Conservation (phyloP, 2,113 vertebrate species). For the Lamprologus lemairii region DNA sequence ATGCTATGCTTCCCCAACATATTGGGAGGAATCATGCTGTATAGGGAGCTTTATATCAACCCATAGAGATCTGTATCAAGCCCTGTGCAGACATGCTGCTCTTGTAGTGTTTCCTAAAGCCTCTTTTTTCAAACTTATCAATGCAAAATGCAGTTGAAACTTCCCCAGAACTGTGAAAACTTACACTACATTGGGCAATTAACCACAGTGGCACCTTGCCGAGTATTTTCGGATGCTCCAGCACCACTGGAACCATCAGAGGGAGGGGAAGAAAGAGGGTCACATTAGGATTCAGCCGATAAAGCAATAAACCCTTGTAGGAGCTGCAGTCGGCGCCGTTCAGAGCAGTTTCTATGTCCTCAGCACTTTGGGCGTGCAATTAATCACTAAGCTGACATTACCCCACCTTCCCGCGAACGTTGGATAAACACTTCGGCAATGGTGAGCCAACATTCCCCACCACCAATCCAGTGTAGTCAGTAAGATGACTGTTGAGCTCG, state of each 20-base stretch:
- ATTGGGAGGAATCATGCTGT: conserved; percentile 37
- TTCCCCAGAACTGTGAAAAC: not conserved
- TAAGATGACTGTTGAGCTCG: conserved; percentile 14
- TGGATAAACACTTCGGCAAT: conserved; percentile 52
- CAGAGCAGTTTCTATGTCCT: conserved; percentile 60
- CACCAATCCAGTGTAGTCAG: conserved; percentile 5
- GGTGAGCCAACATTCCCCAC: conserved; percentile 2
- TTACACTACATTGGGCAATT: not conserved
- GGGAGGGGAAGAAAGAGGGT: conserved; percentile 27
- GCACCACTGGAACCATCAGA: conserved; percentile 12
- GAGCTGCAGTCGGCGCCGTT: conserved; percentile 56
- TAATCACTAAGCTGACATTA: conserved; percentile 64
- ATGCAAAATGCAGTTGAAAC: not conserved
- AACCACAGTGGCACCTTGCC: conserved; percentile 15
- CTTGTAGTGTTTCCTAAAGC: conserved; percentile 6
- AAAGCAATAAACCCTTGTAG: conserved; percentile 67
- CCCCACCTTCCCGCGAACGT: conserved; percentile 24
- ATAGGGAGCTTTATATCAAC: conserved; percentile 35
- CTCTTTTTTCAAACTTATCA: not conserved
- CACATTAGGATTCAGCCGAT: conserved; percentile 68
- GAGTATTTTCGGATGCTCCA: conserved; percentile 14
- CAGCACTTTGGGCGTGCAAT: conserved; percentile 65
- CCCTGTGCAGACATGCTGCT: not conserved
- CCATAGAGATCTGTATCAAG: conserved; percentile 32
- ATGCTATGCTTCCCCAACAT: conserved; percentile 54